Evolutionary conservation across 2,888 invertebrate genomes (phyloP).

Genomic region (Nezara viridula): DNA sequence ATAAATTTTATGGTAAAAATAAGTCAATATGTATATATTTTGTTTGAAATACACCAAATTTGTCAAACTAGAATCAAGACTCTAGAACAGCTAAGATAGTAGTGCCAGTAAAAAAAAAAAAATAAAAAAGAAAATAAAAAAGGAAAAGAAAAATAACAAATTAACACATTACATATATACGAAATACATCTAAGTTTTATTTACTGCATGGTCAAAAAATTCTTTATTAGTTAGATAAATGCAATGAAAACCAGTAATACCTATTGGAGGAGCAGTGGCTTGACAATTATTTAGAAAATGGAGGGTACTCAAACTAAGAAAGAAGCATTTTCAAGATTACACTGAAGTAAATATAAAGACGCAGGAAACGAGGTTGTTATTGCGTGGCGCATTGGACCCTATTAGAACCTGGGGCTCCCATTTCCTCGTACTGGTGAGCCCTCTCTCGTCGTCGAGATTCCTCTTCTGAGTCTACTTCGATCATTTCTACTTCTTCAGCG

Average conservation of each 20-base stretch:
- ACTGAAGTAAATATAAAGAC: neutral
- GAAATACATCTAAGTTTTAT: constrained; percentile 45
- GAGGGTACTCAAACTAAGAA: constrained; percentile 53
- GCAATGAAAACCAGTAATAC: constrained; percentile 52
- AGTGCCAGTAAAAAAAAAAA: neutral
- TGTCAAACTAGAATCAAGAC: neutral
- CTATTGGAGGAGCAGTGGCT: constrained; percentile 18
- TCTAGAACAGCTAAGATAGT: constrained; percentile 16
- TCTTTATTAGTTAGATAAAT: constrained; percentile 52
- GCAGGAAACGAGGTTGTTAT: constrained; percentile 70
- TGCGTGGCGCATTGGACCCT: constrained; percentile 85
- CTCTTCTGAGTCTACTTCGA: constrained; percentile 84
- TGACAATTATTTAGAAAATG: constrained; percentile 39
- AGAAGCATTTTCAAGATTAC: constrained; percentile 50
- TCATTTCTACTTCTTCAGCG: constrained; percentile 81
- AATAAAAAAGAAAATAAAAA: neutral
- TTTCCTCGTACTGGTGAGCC: constrained; percentile 85
- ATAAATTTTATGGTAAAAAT: constrained; percentile 39
- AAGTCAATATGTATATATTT: constrained; percentile 20
- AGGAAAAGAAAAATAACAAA: neutral
- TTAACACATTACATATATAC: constrained; percentile 31
- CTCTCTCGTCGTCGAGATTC: constrained; percentile 77
- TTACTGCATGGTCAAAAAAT: constrained; percentile 17
- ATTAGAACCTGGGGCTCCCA: constrained; percentile 76
- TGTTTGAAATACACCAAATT: constrained; percentile 1